Percentiles rank a stretch among this genome's conserved stretches.
These are phyloP conservation scores for Chloromyia formosa DNA, from an alignment of 2,888 invertebrate species.

Conservation along the genomic window DNA sequence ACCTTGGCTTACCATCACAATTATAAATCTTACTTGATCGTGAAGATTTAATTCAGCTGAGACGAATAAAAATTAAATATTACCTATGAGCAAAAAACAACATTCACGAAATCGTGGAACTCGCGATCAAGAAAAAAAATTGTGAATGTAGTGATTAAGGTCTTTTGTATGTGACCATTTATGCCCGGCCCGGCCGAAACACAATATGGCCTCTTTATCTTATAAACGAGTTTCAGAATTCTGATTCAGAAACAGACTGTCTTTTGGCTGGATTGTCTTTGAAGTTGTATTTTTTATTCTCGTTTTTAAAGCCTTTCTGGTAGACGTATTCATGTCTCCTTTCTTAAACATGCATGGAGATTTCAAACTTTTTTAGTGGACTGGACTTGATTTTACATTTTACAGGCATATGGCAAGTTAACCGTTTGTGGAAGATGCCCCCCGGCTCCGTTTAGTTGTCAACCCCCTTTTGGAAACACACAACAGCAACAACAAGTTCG, in stretches of 20 bases:
- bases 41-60: slow-evolving; percentile 17
- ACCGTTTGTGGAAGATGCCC: slow-evolving; percentile 14
- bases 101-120: too few species aligned
- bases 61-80: slow-evolving; percentile 31
- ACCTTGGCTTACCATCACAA: too few species aligned
- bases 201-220: slow-evolving; percentile 39
- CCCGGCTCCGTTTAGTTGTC: slow-evolving; percentile 27
- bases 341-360: slow-evolving; percentile 15
- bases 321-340: background rate
- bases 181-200: slow-evolving; percentile 9
- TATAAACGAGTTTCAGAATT: slow-evolving; percentile 24
- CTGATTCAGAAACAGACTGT: slow-evolving; percentile 19
- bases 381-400: background rate
- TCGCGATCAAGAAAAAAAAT: background rate
- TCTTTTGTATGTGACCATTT: slow-evolving; percentile 34
- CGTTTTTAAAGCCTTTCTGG: slow-evolving; percentile 23
- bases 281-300: background rate
- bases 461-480: background rate
- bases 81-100: background rate
- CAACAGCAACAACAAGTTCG: too few species aligned
- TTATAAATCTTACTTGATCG: slow-evolving; percentile 26
- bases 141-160: slow-evolving; percentile 5
- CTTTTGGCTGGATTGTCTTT: slow-evolving; percentile 21
- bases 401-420: slow-evolving; percentile 9
- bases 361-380: slow-evolving; percentile 10